Evolutionary conservation across 2,888 invertebrate genomes (phyloP), one percentile per base, ranked within the genome.

Genomic region (Mylabris sibirica): DNA sequence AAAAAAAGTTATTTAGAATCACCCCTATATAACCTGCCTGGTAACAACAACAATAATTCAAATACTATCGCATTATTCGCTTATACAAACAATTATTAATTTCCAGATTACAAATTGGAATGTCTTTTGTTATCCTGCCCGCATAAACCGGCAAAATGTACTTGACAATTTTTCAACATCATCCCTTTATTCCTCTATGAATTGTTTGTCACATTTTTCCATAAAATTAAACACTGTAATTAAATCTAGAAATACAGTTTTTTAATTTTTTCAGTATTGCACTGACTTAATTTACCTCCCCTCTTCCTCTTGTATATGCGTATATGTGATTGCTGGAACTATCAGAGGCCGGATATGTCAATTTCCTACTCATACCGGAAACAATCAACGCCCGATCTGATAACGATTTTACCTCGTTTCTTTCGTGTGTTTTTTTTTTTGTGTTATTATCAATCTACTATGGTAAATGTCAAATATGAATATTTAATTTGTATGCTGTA

Each of bases 331-430:
- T 24, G 57, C 57, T 57, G 5, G 24, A 57, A 57, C 24, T 12
- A 57, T 22, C 57, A 62, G 9, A 63, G 67, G 74, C 74, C 75
- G 80, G 78, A 79, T 72, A 73, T 74, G 72, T 74, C 77, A 80
- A 80, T 79, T 78, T 80, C 77, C 79, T 78, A 79, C 76, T 78
- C 75, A 65, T 63, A 69, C 78, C 80, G 80, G 80, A 80, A 79
- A 78, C 76, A 80, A 80, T 80, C 79, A 78, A 76, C 75, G 69
- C 70, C 60, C 72, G 72, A 72, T 71, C 74, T 69, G 76, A 77
- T 77, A 73, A 76, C 77, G 75, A 74, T 69, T 68, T 71, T 24
- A 24, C 49, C 49, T 11, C 49, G 2, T 9, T 22, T 53, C 9
- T 53, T 53, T 20, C 6, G 11, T 38, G 12, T 38, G 3, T 12